Conservation (phyloP, 2,797 vertebrate genomes). For the Epinephelus coioides region DNA sequence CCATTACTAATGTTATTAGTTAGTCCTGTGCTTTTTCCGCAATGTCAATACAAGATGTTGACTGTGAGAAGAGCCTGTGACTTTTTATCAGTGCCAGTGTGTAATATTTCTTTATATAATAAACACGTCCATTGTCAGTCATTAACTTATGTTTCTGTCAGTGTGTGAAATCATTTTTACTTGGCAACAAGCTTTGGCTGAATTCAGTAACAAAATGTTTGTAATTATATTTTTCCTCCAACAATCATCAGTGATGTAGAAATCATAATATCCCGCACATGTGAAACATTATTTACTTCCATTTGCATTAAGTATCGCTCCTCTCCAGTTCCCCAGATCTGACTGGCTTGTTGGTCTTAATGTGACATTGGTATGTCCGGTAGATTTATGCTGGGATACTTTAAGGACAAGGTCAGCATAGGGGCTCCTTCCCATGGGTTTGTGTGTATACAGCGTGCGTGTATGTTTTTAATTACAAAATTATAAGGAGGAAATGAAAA, state of each 20-base stretch:
- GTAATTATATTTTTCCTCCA: slow-evolving; percentile 3
- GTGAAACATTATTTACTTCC: not conserved
- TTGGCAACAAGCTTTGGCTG: slow-evolving; percentile 8
- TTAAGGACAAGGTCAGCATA: slow-evolving; percentile 24
- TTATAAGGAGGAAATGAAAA: slow-evolving; percentile 37
- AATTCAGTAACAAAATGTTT: slow-evolving; percentile 17
- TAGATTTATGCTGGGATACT: slow-evolving; percentile 20
- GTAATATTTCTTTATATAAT: not conserved
- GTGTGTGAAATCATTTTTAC: slow-evolving; percentile 1
- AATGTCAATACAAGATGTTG: slow-evolving; percentile 1
- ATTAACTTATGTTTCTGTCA: not conserved
- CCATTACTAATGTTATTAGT: slow-evolving; percentile 40
- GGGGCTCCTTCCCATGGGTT: slow-evolving; percentile 17
- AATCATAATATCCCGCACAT: slow-evolving; percentile 12
- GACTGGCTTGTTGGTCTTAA: slow-evolving; percentile 11
- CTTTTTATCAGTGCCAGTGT: not conserved
- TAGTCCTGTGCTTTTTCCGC: slow-evolving; percentile 28
- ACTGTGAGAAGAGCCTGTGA: slow-evolving; percentile 11
- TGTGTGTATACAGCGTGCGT: slow-evolving; percentile 11
- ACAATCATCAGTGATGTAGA: not conserved
- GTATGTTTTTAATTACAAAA: slow-evolving; percentile 29
- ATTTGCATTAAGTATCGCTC: not conserved
- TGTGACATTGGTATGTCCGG: slow-evolving; percentile 23
- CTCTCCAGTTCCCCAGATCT: not conserved
- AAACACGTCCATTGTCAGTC: not conserved